These are phyloP conservation scores for Trididemnum clinides DNA, from an alignment of 23 tunicate genomes.

Conservation along the genomic window DNA sequence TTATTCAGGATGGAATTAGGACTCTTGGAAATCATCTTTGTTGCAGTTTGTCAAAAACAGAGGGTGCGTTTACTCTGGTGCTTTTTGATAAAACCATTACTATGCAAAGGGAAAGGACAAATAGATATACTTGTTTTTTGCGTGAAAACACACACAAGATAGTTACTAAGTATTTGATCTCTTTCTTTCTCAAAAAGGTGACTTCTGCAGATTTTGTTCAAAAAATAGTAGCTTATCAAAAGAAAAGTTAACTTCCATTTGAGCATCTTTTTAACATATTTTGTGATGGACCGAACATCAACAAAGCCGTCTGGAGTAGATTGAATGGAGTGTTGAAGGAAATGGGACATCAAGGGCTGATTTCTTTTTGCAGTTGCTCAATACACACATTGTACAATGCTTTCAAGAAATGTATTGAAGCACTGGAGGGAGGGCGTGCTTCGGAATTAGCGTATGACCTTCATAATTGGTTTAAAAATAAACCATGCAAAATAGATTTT, in stretches of 20 bases:
- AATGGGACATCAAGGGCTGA: background rate
- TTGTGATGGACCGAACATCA: background rate
- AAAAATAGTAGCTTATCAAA: background rate
- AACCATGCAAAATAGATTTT: slow-evolving; percentile 5
- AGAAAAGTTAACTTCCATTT: background rate
- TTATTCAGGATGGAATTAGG: background rate
- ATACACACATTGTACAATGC: background rate
- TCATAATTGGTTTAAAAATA: slow-evolving; percentile 5
- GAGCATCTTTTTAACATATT: background rate
- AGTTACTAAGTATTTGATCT: background rate
- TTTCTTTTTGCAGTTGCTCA: background rate
- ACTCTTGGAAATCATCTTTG: background rate
- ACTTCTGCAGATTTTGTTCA: background rate
- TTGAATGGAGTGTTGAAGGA: background rate
- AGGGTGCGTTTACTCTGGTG: background rate
- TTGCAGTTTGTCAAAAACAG: background rate
- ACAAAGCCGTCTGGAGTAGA: background rate
- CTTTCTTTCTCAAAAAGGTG: background rate
- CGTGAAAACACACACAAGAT: background rate
- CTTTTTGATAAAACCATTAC: background rate
- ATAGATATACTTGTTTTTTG: background rate
- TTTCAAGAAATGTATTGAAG: background rate
- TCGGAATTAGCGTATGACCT: background rate
- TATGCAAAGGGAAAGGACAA: background rate
- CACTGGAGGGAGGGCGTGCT: slow-evolving; percentile 11